Evolutionary conservation across 2,113 vertebrate species (phyloP).

Genomic region (Oxyura jamaicensis): DNA sequence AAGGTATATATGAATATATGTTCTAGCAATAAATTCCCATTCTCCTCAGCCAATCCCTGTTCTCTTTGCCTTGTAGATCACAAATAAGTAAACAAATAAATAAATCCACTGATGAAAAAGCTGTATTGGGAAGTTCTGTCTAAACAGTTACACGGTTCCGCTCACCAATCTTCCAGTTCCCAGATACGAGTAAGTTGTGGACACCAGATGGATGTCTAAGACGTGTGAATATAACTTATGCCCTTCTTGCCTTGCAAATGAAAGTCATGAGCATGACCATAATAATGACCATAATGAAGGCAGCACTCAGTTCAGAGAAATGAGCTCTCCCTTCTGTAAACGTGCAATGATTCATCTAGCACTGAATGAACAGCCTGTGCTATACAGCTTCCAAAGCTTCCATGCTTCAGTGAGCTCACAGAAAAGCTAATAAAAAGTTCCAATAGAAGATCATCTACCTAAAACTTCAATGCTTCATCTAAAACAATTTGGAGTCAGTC

Average conservation of each 20-base stretch:
- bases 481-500: constrained; percentile 1
- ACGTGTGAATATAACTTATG: background rate
- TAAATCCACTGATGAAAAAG: background rate
- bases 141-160: background rate
- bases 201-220: background rate
- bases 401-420: background rate
- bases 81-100: background rate
- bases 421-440: constrained; percentile 1
- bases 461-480: constrained; percentile 9
- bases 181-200: background rate
- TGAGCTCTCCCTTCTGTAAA: constrained; percentile 26
- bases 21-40: background rate
- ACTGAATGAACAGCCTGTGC: background rate
- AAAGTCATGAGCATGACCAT: background rate
- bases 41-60: background rate
- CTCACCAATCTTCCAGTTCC: background rate
- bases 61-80: background rate
- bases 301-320: background rate
- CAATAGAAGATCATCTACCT: constrained; percentile 22
- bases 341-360: background rate
- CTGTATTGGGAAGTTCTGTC: background rate
- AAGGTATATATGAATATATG: background rate
- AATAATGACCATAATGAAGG: background rate
- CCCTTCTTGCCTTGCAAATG: background rate
- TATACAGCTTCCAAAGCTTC: background rate